Base-by-base conservation (phyloP, 2,888 invertebrate species). In the Clunio marinus region DNA sequence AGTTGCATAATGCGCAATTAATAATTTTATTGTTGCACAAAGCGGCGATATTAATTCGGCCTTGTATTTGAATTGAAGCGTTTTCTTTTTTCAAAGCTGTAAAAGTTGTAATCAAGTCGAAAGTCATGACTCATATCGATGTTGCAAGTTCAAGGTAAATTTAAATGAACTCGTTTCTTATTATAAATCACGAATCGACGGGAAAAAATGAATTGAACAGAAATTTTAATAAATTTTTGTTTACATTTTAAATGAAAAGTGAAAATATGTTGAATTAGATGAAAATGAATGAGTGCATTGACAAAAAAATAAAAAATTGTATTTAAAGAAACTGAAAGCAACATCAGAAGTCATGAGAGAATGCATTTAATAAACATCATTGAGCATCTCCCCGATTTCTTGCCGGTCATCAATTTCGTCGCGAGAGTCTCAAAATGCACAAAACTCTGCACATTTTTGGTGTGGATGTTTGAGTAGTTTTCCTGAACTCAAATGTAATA, bases 91-190 rank as follows among this genome's bases (percentile, higher is more conserved):
- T 27, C 8, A 45, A 45, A 41, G 10, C 2, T n/a, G 4, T 28
- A 24, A 63, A 46, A 37, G 10, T 25, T 20, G 20, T n/a, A 63
- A 15, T 17, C 15, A 46, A 63, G 46, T 63, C 45, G 63, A 45
- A 27, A 35, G 28, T 62, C 35, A 37, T 37, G 63, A 45, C 45
- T 35, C 25, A 17, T 20, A 25, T 25, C 15, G 45, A n/a, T 63
- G 46, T 37, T 60, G 60, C 63, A 63, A 46, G 63, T 63, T 63
- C 63, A 63, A 20, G 63, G 63, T 46, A n/a, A n/a, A n/a, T n/a
- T n/a, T n/a, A n/a, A n/a, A n/a, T n/a, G n/a, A n/a, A n/a, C n/a
- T n/a, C n/a, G n/a, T n/a, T n/a, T n/a, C n/a, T n/a, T n/a, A n/a
- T n/a, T n/a, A n/a, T n/a, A n/a, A n/a, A n/a, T n/a, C n/a, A n/a